Evolutionary conservation across 2,888 invertebrate genomes (phyloP).

Genomic region (Linnaemya vulpina): DNA sequence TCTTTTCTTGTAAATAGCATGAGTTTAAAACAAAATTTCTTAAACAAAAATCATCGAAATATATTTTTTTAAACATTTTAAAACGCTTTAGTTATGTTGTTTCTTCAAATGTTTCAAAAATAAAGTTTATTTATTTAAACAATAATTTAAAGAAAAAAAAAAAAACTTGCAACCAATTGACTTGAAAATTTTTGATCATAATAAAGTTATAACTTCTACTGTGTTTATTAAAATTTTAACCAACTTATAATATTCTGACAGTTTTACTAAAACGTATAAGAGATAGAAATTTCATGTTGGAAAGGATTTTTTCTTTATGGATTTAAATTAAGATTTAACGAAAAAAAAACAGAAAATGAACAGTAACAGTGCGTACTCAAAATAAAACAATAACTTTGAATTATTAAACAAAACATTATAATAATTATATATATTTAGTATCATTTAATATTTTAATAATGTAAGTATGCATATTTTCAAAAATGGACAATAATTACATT

Average conservation of each 20-base stretch:
- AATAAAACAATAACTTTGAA: slow-evolving; percentile 60
- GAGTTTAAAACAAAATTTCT: slow-evolving; percentile 58
- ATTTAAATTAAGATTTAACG: slow-evolving; percentile 53
- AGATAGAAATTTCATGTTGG: slow-evolving; percentile 41
- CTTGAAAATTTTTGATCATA: slow-evolving; percentile 18
- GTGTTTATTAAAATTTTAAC: slow-evolving; percentile 31
- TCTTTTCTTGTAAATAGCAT: slow-evolving; percentile 71
- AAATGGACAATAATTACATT: too few species aligned
- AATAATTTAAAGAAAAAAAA: slow-evolving; percentile 1
- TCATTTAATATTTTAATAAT: neutral
- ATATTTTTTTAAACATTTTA: slow-evolving; percentile 18
- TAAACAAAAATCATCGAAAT: slow-evolving; percentile 57
- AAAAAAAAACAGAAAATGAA: slow-evolving; percentile 50
- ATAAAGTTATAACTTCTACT: slow-evolving; percentile 21
- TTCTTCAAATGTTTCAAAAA: slow-evolving; percentile 5
- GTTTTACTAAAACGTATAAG: slow-evolving; percentile 28
- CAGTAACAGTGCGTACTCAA: slow-evolving; percentile 58
- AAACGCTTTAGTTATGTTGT: neutral
- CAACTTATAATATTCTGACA: slow-evolving; percentile 33
- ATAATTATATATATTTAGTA: neutral
- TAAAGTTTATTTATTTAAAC: neutral
- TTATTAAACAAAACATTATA: slow-evolving; percentile 40
- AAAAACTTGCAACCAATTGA: slow-evolving; percentile 3
- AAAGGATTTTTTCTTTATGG: slow-evolving; percentile 54
- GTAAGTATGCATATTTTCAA: slow-evolving; percentile 41